Evolutionary conservation across 1,140 invertebrate genomes (phyloP).

Genomic region (Atopsyche davidsoni): DNA sequence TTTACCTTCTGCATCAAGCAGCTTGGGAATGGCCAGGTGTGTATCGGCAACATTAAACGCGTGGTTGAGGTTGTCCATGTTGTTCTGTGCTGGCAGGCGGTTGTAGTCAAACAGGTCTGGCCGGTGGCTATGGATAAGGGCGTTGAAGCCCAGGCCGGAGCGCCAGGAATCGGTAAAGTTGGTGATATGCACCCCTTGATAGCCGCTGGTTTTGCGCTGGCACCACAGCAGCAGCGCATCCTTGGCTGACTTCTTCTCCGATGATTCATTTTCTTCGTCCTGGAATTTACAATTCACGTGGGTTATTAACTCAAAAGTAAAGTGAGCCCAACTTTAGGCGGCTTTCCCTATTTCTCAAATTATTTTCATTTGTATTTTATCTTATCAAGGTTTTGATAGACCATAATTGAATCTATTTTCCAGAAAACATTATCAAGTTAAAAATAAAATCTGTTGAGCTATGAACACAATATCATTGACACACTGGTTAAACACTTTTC

Average conservation of each 20-base stretch:
- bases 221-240: slow-evolving; percentile 98
- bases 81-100: slow-evolving; percentile 63
- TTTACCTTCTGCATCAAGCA: slow-evolving; percentile 74
- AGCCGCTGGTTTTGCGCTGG: slow-evolving; percentile 93
- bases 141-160: slow-evolving; percentile 92
- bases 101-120: slow-evolving; percentile 89
- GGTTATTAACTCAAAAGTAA: slow-evolving; percentile 5
- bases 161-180: slow-evolving; percentile 86
- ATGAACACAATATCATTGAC: no score
- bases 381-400: neutral
- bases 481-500: no score
- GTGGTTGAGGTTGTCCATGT: slow-evolving; percentile 91
- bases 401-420: no score
- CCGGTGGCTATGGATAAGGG: slow-evolving; percentile 91
- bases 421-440: no score
- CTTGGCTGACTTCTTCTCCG: slow-evolving; percentile 98
- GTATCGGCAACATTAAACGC: slow-evolving; percentile 91
- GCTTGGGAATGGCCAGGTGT: slow-evolving; percentile 78
- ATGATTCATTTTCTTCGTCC: slow-evolving; percentile 96
- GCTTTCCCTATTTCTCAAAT: no score
- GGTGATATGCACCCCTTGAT: slow-evolving; percentile 82
- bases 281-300: slow-evolving; percentile 45
- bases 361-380: neutral
- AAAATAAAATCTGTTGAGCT: no score
- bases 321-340: no score